Evolutionary conservation across 2,797 vertebrate species (phyloP), one percentile per base, ranked within the genome.

Genomic region (Diplodus puntazzo): DNA sequence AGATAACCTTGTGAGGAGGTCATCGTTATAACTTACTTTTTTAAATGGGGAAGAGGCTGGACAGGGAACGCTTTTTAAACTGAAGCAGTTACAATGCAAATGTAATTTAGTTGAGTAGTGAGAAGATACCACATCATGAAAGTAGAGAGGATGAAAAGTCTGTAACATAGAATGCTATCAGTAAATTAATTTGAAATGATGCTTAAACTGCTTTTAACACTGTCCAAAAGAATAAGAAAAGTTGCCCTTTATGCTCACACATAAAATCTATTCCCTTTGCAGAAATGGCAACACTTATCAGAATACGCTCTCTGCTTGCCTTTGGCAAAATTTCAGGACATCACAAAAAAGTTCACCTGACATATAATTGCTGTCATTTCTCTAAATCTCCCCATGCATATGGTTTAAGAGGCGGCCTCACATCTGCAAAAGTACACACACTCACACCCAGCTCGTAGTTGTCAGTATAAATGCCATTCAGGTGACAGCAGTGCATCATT

Each of bases 401-500:
- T 14, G 48, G 49, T 77, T 34, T 61, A 64, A 68, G 42, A 62
- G 18, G 7, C 14, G 2, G 23, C 45, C 48, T 34, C 21, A 50
- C 46, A 77, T 21, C 9, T 18, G 23, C 50, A 69, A 1, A 55
- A 16, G 34, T 16, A 21, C 63, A 60, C 67, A 62, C 70, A 14
- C 12, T 21, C 34, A 54, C 10, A 11, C 59, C 25, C 53, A 21
- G 30, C 30, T 46, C 11, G 20, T 46, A 52, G 39, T 34, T 67
- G 77, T 72, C 75, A 64, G 60, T 70, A 49, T 72, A 73, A 79
- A 84, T 83, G 59, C 75, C 69, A 69, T 75, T 62, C 67, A 78
- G 82, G 77, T 78, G 85, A 81, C 79, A 79, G 75, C 30, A 20
- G 18, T 42, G 75, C 42, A 75, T 77, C 81, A 65, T 69, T 77